phyloP scores from a whole-genome alignment of 2,113 vertebrate species.

The Mesembrinibis cayennensis region DNA sequence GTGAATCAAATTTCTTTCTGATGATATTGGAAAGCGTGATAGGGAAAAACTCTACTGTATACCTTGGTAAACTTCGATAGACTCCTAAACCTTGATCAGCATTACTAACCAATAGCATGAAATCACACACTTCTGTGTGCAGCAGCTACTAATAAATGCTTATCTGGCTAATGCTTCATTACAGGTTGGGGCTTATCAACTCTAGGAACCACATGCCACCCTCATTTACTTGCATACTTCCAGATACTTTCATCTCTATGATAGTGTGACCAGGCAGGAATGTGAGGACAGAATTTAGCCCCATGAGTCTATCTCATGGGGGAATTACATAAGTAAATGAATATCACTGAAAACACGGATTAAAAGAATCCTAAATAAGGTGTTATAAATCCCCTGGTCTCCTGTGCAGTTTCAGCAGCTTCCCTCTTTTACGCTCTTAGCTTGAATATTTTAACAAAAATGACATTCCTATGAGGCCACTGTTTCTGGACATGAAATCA shows the following conservation, averaged over 20 bases:
- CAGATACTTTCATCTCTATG: neutral
- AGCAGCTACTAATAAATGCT: neutral
- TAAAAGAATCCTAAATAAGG: neutral
- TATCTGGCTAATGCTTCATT: neutral
- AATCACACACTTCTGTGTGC: neutral
- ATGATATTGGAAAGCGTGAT: slow-evolving; percentile 1
- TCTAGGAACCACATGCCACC: neutral
- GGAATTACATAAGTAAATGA: neutral
- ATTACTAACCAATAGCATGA: neutral
- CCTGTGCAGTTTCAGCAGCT: neutral
- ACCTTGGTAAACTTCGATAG: neutral
- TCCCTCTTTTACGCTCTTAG: neutral
- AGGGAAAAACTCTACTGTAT: neutral
- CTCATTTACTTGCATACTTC: neutral
- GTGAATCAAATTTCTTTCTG: slow-evolving; percentile 36
- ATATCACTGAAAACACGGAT: neutral
- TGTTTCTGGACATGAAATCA: neutral
- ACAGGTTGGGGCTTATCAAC: neutral
- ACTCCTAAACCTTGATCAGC: slow-evolving; percentile 6
- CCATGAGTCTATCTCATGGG: neutral
- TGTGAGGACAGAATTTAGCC: neutral
- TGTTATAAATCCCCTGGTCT: neutral
- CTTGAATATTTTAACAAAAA: neutral
- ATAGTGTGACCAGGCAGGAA: neutral
- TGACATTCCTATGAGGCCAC: neutral